Base-by-base conservation (phyloP, 2,888 invertebrate species). In the Amphipoea lucens region DNA sequence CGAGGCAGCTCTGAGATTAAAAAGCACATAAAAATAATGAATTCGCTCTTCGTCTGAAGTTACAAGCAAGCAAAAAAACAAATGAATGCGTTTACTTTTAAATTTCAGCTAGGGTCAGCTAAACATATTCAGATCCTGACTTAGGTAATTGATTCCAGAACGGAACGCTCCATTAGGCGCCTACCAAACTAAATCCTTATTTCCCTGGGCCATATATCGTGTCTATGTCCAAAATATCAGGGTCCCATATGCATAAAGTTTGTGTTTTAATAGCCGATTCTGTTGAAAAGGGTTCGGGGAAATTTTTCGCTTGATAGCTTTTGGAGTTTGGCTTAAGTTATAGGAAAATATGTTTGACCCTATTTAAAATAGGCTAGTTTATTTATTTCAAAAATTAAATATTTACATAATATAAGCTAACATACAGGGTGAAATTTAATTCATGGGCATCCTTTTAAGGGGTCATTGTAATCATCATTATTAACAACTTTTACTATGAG, bases 191-290 rank as follows among this genome's bases (percentile, higher is more conserved):
- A 57, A 63, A 82, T 57, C 76, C 75, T 68, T 71, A 83, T 77
- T 82, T 83, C 65, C 74, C 36, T 36, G 74, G 75, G 78, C 75
- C 77, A 91, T 89, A 90, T 88, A 87, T 86, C 84, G 78, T 81
- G 70, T 87, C 87, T 85, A 60, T 77, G 88, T 81, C 76, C 82
- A 81, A 90, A 91, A 92, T 90, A 91, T 89, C 88, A 88, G 90
- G 91, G 87, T 79, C 92, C 94, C 94, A 94, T 94, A 94, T 95
- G 95, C 94, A 94, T 94, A 94, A 94, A 93, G 91, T 92, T 92
- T 90, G 88, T 91, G 92, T 94, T 95, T 94, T 95, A 95, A 95
- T 94, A 94, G 94, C 83, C 92, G 93, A 94, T 94, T 93, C 88
- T 88, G 91, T 91, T 93, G 92, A 94, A 94, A 95, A 94, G 94